Evolutionary conservation across 2,113 vertebrate species (phyloP), one percentile per base, ranked within the genome.

Genomic region (Microtus oregoni): DNA sequence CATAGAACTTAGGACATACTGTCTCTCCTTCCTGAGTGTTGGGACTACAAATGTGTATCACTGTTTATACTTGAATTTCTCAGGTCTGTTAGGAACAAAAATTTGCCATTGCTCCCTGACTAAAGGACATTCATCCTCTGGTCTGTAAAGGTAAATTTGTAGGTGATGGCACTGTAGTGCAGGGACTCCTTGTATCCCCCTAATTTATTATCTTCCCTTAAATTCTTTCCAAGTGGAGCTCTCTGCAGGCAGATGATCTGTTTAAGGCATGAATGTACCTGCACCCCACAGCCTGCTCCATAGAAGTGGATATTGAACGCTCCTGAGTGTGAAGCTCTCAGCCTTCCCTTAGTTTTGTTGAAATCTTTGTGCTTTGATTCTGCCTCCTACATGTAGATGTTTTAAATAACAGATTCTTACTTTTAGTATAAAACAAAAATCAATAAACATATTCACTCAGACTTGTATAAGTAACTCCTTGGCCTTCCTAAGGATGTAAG

Each of bases 301-400:
- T 14, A 76, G 22, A 55, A 76, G 58, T 19, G 32, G 17, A 81
- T 32, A 93, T 7, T 76, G 44, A 91, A 32, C 28, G 24, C 67
- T 95, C 92, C 67, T 75, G 52, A 86, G 24, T 70, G 65, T 24
- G 14, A 67, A 81, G 3, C 78, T 89, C 55, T 76, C 61, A 38
- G 7, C 28, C 92, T n/a, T 88, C 30, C 20, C 19, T 89, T 81
- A 73, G 22, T 28, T 76, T 81, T 81, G 6, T 79, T 68, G 47
- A 26, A 58, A 35, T 88, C 32, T 86, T 97, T 93, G 61, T 92
- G 35, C 17, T 95, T 94, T 90, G 63, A 20, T 90, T 94, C 28
- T 10, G 22, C 50, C 50, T 67, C 55, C 38, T 41, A 85, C 41
- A 70, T 92, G 70, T 55, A 35, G 58, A 75, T 92, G 17, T 65